Base-by-base conservation (phyloP, 2,113 vertebrate species). In the Sceloporus tristichus region DNA sequence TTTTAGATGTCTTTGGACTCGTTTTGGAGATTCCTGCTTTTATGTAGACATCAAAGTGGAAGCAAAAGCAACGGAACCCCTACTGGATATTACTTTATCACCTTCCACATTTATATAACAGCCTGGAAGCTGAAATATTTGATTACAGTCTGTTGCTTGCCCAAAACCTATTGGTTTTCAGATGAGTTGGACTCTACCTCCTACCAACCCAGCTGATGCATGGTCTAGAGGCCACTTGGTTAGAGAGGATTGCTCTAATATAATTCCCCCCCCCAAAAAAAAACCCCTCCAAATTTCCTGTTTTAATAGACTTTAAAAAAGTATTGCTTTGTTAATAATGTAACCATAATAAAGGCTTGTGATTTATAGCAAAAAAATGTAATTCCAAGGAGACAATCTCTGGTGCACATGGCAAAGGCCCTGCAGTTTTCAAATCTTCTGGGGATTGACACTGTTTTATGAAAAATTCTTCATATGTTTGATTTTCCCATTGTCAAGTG, bases 401-500 rank as follows among this genome's bases (percentile, higher is more conserved):
- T 10, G 13, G 9, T 53, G n/a, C 5, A 56, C 0, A 65, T 66
- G 23, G 4, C 66, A 74, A 10, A 25, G 18, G 27, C 14, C 42
- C 53, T 21, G 66, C 27, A 14, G 9, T 34, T 0, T 25, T 90
- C 48, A 53, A 3, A 85, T 2, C 8, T 68, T 76, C 82, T 0
- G 3, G 74, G 59, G 65, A 84, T 85, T 53, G 78, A 56, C 27
- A 68, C 23, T 6, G 48, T 81, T 90, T 65, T 9, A 59, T 91
- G 42, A 42, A n/a, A 34, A n/a, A 82, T 54, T 85, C 38, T 87
- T 71, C 48, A 79, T 34, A 73, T 70, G 23, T 56, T 87, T 42
- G 5, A 48, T 79, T 75, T 70, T 90, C 71, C 88, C 34, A 53
- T 82, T 78, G 62, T 86, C 84, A 90, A 73, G 74, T 5, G 34